Base-by-base conservation (phyloP, 2,113 vertebrate species). In the Nothoprocta pentlandii region DNA sequence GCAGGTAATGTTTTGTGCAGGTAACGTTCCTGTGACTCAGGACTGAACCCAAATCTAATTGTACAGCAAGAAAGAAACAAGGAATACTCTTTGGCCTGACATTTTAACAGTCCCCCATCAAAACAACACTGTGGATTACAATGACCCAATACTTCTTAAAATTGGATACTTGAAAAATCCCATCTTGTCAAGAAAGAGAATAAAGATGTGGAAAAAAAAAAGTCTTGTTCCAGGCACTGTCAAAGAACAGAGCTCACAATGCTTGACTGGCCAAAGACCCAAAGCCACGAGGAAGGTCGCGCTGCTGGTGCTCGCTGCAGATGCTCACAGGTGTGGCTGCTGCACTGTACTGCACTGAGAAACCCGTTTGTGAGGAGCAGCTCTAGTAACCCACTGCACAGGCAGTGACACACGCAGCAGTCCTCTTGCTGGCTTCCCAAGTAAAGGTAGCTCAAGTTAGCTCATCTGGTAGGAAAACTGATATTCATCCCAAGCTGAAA, bases 201-300 rank as follows among this genome's bases (percentile, higher is more conserved):
- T 71, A 71, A 46, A 69, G 30, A 69, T 28, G 21, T 7, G 46
- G 54, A 59, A 51, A 44, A 54, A 59, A 51, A 44, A 58, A 78
- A 74, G 30, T 36, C 3, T 7, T 78, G 73, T 19, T 68, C 49
- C 0, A 0, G 54, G 25, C 4, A 36, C 7, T 39, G 49, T 36
- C 59, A 68, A 68, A 79, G 21, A 90, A 9, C 13, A 89, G 49
- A 69, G 4, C 12, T 44, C 12, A 22, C 12, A 64, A n/a, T 36
- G 85, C 30, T 78, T 80, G 68, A 44, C 10, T 34, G 41, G 42
- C 9, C 87, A 76, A 58, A 6, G 30, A 23, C 14, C 47, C 69
- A 25, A 44, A 85, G 30, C 20, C 32, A 36, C 0, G 0, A 74
- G 54, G n/a, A 41, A 53, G 80, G 11, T 3, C 17, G 28, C 51